phyloP scores from a whole-genome alignment of 2,113 vertebrate genomes.

The Phaetusa simplex region DNA sequence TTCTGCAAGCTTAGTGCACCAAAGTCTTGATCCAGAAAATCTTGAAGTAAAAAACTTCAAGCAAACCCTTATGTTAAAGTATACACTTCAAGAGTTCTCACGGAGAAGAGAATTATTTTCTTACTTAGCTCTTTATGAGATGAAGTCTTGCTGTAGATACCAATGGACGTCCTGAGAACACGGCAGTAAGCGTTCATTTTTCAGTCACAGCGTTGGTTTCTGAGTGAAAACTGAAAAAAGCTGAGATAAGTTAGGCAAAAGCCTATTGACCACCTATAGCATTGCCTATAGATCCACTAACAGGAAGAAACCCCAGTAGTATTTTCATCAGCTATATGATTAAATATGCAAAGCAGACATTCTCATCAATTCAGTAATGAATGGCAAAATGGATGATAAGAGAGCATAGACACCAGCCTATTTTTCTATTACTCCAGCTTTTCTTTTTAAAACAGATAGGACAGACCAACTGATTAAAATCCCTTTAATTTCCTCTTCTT shows the following conservation, averaged over 20 bases:
- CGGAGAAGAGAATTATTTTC: neutral
- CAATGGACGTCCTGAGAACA: neutral
- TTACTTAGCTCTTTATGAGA: neutral
- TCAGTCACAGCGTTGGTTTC: neutral
- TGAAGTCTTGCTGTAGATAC: neutral
- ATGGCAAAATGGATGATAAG: slow-evolving; percentile 34
- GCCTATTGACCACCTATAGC: neutral
- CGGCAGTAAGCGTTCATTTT: neutral
- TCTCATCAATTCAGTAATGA: slow-evolving; percentile 51
- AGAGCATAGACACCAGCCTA: slow-evolving; percentile 19
- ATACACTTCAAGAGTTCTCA: neutral
- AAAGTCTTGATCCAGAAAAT: neutral
- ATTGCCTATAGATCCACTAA: neutral
- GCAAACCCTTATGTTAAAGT: neutral
- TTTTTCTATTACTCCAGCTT: slow-evolving; percentile 53
- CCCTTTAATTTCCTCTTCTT: slow-evolving; percentile 62
- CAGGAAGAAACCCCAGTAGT: neutral
- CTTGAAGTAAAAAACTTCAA: neutral
- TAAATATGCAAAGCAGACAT: slow-evolving; percentile 58
- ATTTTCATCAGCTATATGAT: slow-evolving; percentile 21
- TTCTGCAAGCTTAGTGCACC: neutral
- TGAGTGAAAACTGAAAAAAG: neutral
- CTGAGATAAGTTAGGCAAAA: neutral
- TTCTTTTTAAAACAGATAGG: slow-evolving; percentile 51
- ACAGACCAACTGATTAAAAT: slow-evolving; percentile 63